A percentile compares a stretch with the other conserved stretches of the same genome.
phyloP scores from a whole-genome alignment of 92 coral and sea anemone genomes.

The Umimayanthus chanpuru region DNA sequence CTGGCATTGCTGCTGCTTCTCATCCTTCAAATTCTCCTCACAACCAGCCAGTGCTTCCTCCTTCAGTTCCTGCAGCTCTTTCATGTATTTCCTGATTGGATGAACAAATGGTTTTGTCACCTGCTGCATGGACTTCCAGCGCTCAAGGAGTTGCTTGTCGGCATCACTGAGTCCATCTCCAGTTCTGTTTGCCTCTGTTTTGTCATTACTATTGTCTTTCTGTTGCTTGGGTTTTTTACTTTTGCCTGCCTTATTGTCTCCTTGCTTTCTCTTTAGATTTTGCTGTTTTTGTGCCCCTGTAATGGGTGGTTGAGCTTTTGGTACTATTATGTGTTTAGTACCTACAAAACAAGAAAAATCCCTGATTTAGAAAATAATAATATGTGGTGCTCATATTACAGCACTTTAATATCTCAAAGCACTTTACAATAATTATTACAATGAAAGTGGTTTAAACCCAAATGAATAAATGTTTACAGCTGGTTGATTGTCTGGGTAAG shows the following conservation, averaged over 20 bases:
- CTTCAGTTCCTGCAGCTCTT: slow-evolving; percentile 73
- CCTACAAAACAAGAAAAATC: slow-evolving; percentile 8
- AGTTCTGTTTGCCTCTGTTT: slow-evolving; percentile 29
- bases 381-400: too few species aligned
- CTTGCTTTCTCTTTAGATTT: slow-evolving; percentile 77
- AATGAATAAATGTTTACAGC: too few species aligned
- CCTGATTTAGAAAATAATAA: not conserved
- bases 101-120: slow-evolving; percentile 93
- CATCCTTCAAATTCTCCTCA: slow-evolving; percentile 1
- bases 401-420: not conserved
- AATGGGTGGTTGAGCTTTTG: slow-evolving; percentile 31
- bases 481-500: too few species aligned
- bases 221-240: slow-evolving; percentile 67
- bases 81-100: slow-evolving; percentile 94
- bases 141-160: slow-evolving; percentile 82
- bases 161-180: slow-evolving; percentile 74
- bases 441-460: too few species aligned
- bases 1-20: slow-evolving; percentile 7
- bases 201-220: slow-evolving; percentile 46
- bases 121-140: slow-evolving; percentile 96
- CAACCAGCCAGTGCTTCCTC: slow-evolving; percentile 58
- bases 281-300: slow-evolving; percentile 74
- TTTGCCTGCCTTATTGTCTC: slow-evolving; percentile 60
- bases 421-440: not conserved
- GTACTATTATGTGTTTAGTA: slow-evolving; percentile 6